A percentile compares a stretch with the other conserved stretches of the same genome.
Evolutionary conservation across 1,140 invertebrate species (phyloP).

Genomic region (Nilaparvata lugens): DNA sequence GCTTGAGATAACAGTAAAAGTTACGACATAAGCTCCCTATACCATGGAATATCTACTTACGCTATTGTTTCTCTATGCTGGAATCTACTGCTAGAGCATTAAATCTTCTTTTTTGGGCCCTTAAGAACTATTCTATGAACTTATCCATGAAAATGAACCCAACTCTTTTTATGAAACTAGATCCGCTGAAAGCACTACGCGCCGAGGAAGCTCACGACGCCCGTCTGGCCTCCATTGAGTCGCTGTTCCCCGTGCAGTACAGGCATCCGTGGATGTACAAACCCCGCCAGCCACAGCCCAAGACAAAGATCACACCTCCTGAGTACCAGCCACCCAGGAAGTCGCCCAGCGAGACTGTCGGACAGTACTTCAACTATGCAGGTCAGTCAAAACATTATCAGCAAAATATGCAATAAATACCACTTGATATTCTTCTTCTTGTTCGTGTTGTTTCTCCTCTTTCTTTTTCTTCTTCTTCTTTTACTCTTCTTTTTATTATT

Average conservation of each 20-base stretch:
- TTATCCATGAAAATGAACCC: no score
- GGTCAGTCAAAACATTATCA: no score
- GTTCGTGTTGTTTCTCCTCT: background rate
- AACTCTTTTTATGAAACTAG: background rate
- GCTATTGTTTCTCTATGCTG: no score
- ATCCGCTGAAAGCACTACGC: background rate
- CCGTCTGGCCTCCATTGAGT: background rate
- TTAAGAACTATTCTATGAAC: no score
- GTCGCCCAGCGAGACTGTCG: background rate
- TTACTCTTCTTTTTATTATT: background rate
- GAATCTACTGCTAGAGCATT: no score
- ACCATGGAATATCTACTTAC: no score
- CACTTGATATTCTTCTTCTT: no score
- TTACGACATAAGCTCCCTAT: no score
- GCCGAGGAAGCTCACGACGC: background rate
- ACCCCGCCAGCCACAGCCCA: background rate
- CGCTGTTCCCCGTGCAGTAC: background rate
- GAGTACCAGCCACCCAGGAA: background rate
- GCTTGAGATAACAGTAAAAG: no score
- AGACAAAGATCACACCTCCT: background rate
- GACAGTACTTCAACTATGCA: constrained; percentile 1
- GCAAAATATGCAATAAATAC: no score
- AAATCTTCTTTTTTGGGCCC: no score
- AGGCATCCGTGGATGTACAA: background rate
- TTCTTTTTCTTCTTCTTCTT: background rate